Conservation (phyloP, 2,797 vertebrate genomes). For the Muscicapa comitata region DNA sequence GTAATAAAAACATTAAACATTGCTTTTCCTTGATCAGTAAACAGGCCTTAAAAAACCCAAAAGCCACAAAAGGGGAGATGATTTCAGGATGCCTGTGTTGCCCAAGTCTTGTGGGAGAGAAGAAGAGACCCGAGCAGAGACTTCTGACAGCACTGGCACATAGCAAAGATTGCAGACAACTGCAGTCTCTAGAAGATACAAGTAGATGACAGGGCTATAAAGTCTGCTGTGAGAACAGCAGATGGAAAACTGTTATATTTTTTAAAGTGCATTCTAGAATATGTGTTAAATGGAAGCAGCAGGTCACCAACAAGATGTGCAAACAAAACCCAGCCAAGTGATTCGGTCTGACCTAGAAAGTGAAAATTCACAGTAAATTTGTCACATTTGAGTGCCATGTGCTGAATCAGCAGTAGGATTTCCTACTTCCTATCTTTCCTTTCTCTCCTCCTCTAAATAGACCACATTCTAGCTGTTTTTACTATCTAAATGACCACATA, state of each 20-base stretch:
- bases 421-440: not conserved
- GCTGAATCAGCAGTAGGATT: not conserved
- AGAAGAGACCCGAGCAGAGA: not conserved
- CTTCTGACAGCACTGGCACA: not conserved
- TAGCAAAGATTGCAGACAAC: not conserved
- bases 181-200: not conserved
- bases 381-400: not conserved
- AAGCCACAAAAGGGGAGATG: not conserved
- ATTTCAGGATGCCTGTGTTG: not conserved
- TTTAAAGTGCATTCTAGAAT: not conserved
- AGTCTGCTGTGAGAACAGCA: constrained; percentile 15
- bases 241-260: not conserved
- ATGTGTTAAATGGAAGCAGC: constrained; percentile 33
- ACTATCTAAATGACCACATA: not conserved
- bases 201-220: not conserved
- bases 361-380: not conserved
- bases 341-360: constrained; percentile 25
- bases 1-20: not conserved
- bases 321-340: constrained; percentile 29
- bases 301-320: constrained; percentile 2
- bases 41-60: not conserved
- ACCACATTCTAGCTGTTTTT: not conserved
- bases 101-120: not conserved
- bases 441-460: not conserved
- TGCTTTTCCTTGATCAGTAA: not conserved